phyloP scores from a whole-genome alignment of 2,797 vertebrate genomes.

The Scolopax rusticola region DNA sequence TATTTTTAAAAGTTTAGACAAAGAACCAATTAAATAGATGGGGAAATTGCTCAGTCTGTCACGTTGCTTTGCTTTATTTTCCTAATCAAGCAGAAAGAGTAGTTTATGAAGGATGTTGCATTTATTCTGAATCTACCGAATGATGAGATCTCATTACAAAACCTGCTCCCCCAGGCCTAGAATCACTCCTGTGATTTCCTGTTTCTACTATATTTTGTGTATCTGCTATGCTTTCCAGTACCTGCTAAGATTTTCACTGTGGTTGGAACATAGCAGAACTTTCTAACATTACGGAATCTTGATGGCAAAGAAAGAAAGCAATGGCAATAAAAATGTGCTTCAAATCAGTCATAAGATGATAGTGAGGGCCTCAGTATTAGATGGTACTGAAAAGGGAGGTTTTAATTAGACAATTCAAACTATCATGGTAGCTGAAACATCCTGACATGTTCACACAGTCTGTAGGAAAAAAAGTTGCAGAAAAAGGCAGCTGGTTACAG shows the following conservation, averaged over 20 bases:
- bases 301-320: neutral
- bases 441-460: fast-evolving
- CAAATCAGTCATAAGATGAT: neutral
- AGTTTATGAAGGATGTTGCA: neutral
- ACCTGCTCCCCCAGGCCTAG: neutral
- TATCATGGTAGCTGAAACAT: neutral
- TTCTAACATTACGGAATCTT: neutral
- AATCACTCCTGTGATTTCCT: neutral
- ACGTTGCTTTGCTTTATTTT: neutral
- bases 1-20: neutral
- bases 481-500: neutral
- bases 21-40: neutral
- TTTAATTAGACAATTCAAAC: neutral
- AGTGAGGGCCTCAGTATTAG: neutral
- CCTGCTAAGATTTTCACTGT: neutral
- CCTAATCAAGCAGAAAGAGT: neutral
- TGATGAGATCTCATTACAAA: neutral
- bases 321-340: neutral
- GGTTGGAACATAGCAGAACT: neutral
- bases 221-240: neutral
- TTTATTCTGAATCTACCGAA: neutral
- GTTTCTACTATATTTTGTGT: neutral
- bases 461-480: neutral
- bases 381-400: neutral
- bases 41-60: neutral